A percentile compares a stretch with the other conserved stretches of the same genome.
phyloP scores from a whole-genome alignment of 2,113 vertebrate species.

The Equus przewalskii region DNA sequence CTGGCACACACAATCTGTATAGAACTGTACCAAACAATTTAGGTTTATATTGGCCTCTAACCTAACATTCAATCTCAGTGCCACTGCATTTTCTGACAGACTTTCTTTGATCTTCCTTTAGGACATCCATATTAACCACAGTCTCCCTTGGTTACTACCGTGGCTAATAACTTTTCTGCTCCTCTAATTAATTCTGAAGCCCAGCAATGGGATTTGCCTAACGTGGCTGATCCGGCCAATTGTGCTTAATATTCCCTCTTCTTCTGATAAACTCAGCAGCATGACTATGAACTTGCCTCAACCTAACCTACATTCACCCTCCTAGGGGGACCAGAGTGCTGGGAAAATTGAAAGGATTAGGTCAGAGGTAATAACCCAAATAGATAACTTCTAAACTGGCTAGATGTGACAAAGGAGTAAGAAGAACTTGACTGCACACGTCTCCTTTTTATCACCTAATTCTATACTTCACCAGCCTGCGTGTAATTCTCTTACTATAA shows the following conservation, averaged over 20 bases:
- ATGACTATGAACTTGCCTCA: neutral
- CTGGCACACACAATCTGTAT: neutral
- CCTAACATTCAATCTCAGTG: neutral
- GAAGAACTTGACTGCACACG: rapidly evolving
- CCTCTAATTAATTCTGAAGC: constrained; percentile 65
- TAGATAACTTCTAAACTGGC: constrained; percentile 24
- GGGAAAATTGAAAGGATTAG: neutral
- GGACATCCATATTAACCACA: neutral
- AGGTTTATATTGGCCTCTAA: neutral
- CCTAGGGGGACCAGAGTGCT: neutral
- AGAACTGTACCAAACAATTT: neutral
- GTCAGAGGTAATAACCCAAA: constrained; percentile 27
- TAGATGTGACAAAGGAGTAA: neutral
- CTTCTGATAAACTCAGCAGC: constrained; percentile 11
- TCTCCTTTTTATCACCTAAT: neutral
- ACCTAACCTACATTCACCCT: constrained; percentile 16
- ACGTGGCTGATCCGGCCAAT: neutral
- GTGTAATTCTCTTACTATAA: neutral
- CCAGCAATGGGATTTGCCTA: constrained; percentile 39
- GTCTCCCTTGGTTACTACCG: neutral
- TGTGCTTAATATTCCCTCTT: neutral
- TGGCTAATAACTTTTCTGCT: constrained; percentile 16
- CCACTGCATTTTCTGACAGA: neutral
- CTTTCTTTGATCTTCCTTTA: constrained; percentile 15
- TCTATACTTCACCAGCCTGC: neutral